Conservation (phyloP, 2,888 invertebrate species). For the Eupeodes latifasciatus region DNA sequence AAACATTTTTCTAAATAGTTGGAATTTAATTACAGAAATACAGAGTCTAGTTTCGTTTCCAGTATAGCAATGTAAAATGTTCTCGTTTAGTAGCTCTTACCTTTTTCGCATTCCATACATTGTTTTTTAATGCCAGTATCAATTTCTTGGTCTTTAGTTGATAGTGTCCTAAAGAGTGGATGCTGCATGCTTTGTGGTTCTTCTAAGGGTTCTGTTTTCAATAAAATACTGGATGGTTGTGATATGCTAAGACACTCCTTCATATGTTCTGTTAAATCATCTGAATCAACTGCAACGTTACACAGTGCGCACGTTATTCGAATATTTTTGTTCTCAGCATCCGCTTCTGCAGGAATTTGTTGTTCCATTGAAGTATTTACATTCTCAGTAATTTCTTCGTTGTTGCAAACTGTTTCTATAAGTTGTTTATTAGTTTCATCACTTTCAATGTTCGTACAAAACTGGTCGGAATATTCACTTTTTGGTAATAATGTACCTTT, state of each 20-base stretch:
- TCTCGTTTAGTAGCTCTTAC: background rate
- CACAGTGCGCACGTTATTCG: slow-evolving; percentile 20
- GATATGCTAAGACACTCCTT: slow-evolving; percentile 8
- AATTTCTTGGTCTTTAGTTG: background rate
- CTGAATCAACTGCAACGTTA: slow-evolving; percentile 1
- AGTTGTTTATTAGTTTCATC: background rate
- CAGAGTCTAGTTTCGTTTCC: too few species aligned
- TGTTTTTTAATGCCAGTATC: background rate
- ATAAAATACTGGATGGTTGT: background rate
- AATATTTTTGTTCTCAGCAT: background rate
- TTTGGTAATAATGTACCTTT: background rate
- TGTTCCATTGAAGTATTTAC: background rate
- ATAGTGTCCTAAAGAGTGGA: slow-evolving; percentile 21
- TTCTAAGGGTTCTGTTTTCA: slow-evolving; percentile 12
- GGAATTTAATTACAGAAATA: too few species aligned
- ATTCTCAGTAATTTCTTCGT: background rate
- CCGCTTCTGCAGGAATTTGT: background rate
- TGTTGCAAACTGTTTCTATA: too few species aligned
- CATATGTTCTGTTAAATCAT: slow-evolving; percentile 11
- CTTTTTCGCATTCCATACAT: background rate
- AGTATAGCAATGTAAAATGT: too few species aligned
- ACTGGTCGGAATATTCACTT: background rate
- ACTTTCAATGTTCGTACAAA: background rate
- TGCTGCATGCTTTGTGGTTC: background rate
- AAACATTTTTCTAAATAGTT: too few species aligned